Evolutionary conservation across 2,113 vertebrate species (phyloP).

Genomic region (Aix galericulata): DNA sequence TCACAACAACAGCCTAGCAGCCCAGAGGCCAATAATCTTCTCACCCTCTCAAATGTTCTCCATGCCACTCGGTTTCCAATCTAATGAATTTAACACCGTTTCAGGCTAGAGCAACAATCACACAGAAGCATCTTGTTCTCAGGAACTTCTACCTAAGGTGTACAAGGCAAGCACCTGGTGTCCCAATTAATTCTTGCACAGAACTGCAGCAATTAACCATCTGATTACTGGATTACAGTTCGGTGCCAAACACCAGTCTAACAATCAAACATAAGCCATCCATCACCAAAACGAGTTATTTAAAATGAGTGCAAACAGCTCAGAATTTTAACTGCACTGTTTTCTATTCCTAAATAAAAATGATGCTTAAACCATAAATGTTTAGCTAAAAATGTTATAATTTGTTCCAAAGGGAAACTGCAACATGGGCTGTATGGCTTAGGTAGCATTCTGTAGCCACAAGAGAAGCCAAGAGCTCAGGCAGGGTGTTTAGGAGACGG

Average conservation of each 20-base stretch:
- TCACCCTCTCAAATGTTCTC: background rate
- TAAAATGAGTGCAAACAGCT: background rate
- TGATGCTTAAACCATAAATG: background rate
- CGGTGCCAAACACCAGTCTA: background rate
- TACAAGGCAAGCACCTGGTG: background rate
- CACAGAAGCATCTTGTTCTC: background rate
- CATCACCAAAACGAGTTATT: background rate
- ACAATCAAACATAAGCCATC: background rate
- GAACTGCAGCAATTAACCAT: background rate
- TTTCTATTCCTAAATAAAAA: background rate
- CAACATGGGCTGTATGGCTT: background rate
- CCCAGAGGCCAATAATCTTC: background rate
- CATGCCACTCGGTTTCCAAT: background rate
- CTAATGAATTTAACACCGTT: background rate
- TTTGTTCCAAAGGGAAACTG: background rate
- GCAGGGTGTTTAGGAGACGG: background rate
- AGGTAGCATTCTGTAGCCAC: background rate
- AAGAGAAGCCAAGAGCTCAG: background rate
- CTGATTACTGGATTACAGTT: background rate
- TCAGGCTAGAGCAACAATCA: background rate
- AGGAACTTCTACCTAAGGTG: background rate
- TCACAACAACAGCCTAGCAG: background rate
- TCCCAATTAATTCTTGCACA: background rate
- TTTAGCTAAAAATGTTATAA: background rate
- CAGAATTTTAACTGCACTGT: background rate